Base-by-base conservation (phyloP, 2,797 vertebrate genomes). In the Vireo griseus region DNA sequence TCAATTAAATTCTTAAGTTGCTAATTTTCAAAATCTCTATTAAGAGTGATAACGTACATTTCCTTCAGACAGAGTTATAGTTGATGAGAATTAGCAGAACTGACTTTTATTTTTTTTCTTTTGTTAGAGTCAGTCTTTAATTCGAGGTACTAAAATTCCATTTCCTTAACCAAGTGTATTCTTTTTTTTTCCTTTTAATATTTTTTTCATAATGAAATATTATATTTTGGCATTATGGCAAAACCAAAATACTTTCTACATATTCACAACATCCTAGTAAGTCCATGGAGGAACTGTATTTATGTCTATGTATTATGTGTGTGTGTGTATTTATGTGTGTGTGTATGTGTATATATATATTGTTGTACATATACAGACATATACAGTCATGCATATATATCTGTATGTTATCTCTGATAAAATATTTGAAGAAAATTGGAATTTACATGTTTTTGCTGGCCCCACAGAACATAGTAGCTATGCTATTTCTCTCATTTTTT, bases 241-340 rank as follows among this genome's bases (percentile, higher is more conserved):
- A 57, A 81, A 88, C 0, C 37, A 68, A 68, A 88, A 68, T 39
- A n/a, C 19, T n/a, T 83, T 71, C 42, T 54, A 5, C 13, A 10
- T 84, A 15, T 29, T 17, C 35, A n/a, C 11, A 51, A 7, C 15
- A 50, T 80, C 28, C 31, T 55, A 69, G n/a, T 58, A 83, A 83
- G 37, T 65, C 44, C 15, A 28, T 48, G 13, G 20, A 88, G 15
- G 74, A 75, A 29, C 8, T 11, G 14, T 40, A 8, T 61, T 52
- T 76, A 29, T 52, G 19, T 52, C 39, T 76, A 13, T 52, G 26
- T 35, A 11, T 61, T 54, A 3, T 31, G 7, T 6, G 1, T 58
- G 3, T 66, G 1, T 77, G 4, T 16, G 0, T 48, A 14, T 47
- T 5, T 24, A 8, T 24, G 3, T 28, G 13, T 33, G 2, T 54